These are phyloP conservation scores for Hippocampus comes DNA, from an alignment of 2,113 vertebrate genomes.

Conservation along the genomic window DNA sequence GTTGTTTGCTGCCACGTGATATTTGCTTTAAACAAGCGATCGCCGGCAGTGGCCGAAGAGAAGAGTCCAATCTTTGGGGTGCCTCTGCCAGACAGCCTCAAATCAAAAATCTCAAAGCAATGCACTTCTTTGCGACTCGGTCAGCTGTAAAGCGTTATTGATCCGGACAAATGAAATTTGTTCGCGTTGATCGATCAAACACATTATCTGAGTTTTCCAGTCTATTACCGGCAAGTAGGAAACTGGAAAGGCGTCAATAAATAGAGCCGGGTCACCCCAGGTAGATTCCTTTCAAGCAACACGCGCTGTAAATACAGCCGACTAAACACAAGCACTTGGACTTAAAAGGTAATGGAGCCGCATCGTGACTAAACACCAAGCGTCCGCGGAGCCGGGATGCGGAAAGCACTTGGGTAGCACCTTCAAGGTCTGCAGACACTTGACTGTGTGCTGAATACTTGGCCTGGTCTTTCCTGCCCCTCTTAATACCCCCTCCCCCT, in stretches of 20 bases:
- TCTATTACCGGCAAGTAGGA: slow-evolving; percentile 93
- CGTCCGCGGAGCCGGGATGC: slow-evolving; percentile 57
- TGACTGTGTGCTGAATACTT: slow-evolving; percentile 56
- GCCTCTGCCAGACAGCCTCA: slow-evolving; percentile 81
- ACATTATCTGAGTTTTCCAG: slow-evolving; percentile 93
- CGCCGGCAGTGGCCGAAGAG: slow-evolving; percentile 76
- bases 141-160: slow-evolving; percentile 99
- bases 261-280: slow-evolving; percentile 78
- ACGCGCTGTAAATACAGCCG: slow-evolving; percentile 64
- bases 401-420: slow-evolving; percentile 57
- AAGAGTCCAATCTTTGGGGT: slow-evolving; percentile 66
- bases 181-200: slow-evolving; percentile 99
- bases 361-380: slow-evolving; percentile 65
- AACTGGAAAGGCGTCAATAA: slow-evolving; percentile 85
- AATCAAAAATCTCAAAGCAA: slow-evolving; percentile 88
- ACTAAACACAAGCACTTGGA: slow-evolving; percentile 70
- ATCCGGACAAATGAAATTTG: slow-evolving; percentile 98
- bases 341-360: slow-evolving; percentile 77
- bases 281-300: slow-evolving; percentile 73
- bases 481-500: slow-evolving; percentile 45
- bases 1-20: slow-evolving; percentile 77
- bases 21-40: slow-evolving; percentile 90
- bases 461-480: slow-evolving; percentile 51
- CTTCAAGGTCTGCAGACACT: slow-evolving; percentile 64
- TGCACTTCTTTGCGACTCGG: slow-evolving; percentile 85